Percentiles rank a stretch among this genome's conserved stretches.
Evolutionary conservation across 2,888 invertebrate species (phyloP).

Genomic region (Aethes cnicana): DNA sequence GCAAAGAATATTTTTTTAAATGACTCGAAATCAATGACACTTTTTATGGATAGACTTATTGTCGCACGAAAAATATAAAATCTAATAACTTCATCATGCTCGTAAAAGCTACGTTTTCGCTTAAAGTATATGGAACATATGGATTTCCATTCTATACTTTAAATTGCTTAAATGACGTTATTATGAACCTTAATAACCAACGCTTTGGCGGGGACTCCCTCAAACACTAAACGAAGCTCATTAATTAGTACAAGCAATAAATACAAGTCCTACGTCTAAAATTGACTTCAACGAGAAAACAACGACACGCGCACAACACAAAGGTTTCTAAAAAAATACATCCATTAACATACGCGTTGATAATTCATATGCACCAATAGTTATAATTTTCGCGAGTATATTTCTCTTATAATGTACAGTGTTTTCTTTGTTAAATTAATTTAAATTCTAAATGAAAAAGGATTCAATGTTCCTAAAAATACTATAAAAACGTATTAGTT

Average conservation of each 20-base stretch:
- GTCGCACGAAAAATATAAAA: too few relatives aligned
- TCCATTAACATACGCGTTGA: constrained; percentile 5
- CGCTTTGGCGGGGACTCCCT: neutral
- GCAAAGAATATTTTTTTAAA: too few relatives aligned
- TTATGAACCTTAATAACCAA: neutral
- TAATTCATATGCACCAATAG: constrained; percentile 7
- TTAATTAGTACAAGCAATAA: constrained; percentile 31
- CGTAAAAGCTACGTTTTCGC: too few relatives aligned
- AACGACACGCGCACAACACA: constrained; percentile 50
- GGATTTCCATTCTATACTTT: too few relatives aligned
- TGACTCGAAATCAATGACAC: too few relatives aligned
- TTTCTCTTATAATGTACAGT: constrained; percentile 10
- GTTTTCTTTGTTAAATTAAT: constrained; percentile 22
- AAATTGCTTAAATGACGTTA: too few relatives aligned
- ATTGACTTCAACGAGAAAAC: constrained; percentile 42
- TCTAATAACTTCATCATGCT: too few relatives aligned
- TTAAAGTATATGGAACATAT: too few relatives aligned
- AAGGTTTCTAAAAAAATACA: constrained; percentile 41
- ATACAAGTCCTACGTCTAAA: constrained; percentile 38
- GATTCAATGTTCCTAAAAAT: too few relatives aligned
- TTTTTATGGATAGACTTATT: too few relatives aligned
- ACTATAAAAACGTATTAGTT: too few relatives aligned
- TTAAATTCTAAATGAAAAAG: neutral
- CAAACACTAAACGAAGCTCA: constrained; percentile 34
- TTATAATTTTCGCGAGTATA: neutral